These are phyloP conservation scores for Sciurus niger DNA, from an alignment of 2,113 vertebrate species.

Conservation along the genomic window DNA sequence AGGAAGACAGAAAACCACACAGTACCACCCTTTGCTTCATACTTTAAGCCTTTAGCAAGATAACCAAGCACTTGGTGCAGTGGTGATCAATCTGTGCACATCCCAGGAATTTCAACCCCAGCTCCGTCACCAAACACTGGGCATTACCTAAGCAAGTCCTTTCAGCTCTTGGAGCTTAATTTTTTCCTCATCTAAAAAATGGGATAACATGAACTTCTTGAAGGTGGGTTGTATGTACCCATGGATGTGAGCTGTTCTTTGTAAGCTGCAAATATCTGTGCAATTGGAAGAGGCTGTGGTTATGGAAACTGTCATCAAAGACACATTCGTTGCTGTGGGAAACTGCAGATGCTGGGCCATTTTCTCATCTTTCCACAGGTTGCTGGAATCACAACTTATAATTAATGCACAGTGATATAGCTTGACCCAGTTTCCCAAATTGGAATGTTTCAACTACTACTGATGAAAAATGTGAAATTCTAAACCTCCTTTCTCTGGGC, in stretches of 20 bases:
- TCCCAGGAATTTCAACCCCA: neutral
- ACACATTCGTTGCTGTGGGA: neutral
- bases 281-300: neutral
- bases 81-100: too few species aligned
- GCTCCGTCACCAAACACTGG: neutral
- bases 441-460: constrained; percentile 19
- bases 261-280: neutral
- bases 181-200: neutral
- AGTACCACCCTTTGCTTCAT: neutral
- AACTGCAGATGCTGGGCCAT: neutral
- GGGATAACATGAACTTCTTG: neutral
- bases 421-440: constrained; percentile 67
- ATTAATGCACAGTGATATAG: constrained; percentile 24
- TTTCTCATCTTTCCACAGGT: constrained; percentile 32
- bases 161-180: neutral
- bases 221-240: neutral
- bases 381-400: constrained; percentile 54
- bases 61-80: accelerated
- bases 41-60: neutral
- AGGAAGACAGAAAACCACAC: neutral
- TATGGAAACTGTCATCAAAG: neutral
- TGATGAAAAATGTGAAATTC: constrained; percentile 23
- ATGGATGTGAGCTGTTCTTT: neutral
- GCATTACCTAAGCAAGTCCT: neutral
- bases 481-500: neutral